These are phyloP conservation scores for Mythimna loreyi DNA, from an alignment of 2,888 invertebrate species.

Conservation along the genomic window DNA sequence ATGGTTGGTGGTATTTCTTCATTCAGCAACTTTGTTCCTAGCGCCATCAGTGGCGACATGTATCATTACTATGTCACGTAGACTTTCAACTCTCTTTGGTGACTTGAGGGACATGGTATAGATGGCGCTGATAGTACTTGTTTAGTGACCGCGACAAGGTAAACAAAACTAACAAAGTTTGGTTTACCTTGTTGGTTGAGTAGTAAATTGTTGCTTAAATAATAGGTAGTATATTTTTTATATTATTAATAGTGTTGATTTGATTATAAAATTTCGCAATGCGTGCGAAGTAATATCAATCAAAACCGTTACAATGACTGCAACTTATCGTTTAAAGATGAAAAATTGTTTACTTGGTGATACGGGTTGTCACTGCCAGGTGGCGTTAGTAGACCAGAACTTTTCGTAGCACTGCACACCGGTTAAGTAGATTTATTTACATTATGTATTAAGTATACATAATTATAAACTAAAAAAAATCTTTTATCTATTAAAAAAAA, in stretches of 20 bases:
- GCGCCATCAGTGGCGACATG: conserved; percentile 67
- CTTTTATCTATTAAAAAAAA: too few species aligned
- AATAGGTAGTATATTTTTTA: background rate
- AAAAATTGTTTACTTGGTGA: background rate
- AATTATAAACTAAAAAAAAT: too few species aligned
- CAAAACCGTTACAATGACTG: background rate
- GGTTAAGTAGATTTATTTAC: background rate
- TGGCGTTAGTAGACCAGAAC: conserved; percentile 3
- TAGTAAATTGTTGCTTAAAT: too few species aligned
- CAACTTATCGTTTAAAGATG: too few species aligned
- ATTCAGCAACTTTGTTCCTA: conserved; percentile 55
- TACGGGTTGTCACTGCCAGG: background rate
- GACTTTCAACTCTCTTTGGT: background rate
- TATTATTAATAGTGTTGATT: too few species aligned
- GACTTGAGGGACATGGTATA: conserved; percentile 33
- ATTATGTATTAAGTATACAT: too few species aligned
- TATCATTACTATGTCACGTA: conserved; percentile 25
- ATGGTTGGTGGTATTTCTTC: conserved; percentile 53
- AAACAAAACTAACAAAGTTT: too few species aligned
- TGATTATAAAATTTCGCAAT: background rate
- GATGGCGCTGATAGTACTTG: conserved; percentile 70
- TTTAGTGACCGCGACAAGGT: too few species aligned
- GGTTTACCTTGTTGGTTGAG: too few species aligned
- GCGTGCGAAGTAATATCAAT: too few species aligned
- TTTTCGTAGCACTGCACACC: background rate